Percentiles rank a stretch among this genome's conserved stretches.
These are phyloP conservation scores for Geococcyx californianus DNA, from an alignment of 2,113 vertebrate genomes.

Conservation along the genomic window DNA sequence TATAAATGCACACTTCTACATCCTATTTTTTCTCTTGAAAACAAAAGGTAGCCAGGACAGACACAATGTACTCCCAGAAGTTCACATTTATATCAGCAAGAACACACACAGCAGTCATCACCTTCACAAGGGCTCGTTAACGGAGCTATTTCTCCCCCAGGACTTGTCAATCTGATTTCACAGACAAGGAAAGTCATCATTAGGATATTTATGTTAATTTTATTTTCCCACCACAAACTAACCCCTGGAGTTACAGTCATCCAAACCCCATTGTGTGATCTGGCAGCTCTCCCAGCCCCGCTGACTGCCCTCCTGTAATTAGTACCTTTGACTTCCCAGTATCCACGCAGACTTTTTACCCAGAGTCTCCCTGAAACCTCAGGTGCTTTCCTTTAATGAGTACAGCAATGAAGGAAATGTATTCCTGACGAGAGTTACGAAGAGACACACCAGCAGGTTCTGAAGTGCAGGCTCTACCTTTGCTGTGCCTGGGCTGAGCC, in stretches of 20 bases:
- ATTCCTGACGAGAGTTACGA: not conserved
- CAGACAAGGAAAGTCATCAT: conserved; percentile 32
- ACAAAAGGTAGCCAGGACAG: not conserved
- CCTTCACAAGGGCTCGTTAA: not conserved
- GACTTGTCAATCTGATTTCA: conserved; percentile 3
- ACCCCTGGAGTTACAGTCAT: not conserved
- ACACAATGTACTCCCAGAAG: not conserved
- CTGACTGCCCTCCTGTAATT: not conserved
- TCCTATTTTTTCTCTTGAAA: not conserved
- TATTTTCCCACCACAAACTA: not conserved
- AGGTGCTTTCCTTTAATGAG: conserved; percentile 10
- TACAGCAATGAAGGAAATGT: not conserved
- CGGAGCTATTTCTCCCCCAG: not conserved
- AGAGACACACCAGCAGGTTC: not conserved
- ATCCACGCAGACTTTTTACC: not conserved
- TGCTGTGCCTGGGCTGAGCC: not conserved
- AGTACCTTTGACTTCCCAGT: not conserved
- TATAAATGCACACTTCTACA: not conserved
- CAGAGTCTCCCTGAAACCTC: not conserved
- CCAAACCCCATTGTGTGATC: not conserved
- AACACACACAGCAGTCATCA: not conserved
- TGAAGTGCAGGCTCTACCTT: not conserved
- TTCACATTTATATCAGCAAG: not conserved
- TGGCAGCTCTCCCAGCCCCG: not conserved
- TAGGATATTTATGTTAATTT: conserved; percentile 32